phyloP scores from a whole-genome alignment of 1,140 invertebrate genomes.

The Oncopodura yosiiana region DNA sequence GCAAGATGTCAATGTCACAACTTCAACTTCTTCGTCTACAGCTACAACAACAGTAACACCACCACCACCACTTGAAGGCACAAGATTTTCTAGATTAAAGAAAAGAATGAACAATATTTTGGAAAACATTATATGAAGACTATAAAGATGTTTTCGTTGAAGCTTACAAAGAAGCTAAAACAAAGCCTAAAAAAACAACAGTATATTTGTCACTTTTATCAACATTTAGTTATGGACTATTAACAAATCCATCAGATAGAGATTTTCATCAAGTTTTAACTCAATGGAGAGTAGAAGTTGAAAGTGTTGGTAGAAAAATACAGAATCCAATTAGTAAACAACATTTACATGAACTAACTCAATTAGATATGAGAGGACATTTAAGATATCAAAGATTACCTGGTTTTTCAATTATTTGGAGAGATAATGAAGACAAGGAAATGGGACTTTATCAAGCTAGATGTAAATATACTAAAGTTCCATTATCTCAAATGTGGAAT shows the following conservation, averaged over 20 bases:
- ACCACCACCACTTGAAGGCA: too few relatives aligned
- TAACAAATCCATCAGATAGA: constrained; percentile 53
- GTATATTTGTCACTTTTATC: constrained; percentile 17
- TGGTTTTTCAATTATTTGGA: constrained; percentile 62
- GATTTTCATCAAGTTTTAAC: constrained; percentile 52
- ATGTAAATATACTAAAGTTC: constrained; percentile 59
- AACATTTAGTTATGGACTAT: constrained; percentile 32
- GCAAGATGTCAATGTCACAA: too few relatives aligned
- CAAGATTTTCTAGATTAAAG: too few relatives aligned
- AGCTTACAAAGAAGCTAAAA: constrained; percentile 38
- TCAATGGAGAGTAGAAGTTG: constrained; percentile 50
- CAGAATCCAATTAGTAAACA: constrained; percentile 55
- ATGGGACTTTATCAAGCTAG: constrained; percentile 59
- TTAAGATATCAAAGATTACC: constrained; percentile 56
- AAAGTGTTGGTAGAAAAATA: constrained; percentile 52
- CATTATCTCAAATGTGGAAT: constrained; percentile 47
- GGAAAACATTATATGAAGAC: constrained; percentile 38
- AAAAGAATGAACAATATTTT: not conserved
- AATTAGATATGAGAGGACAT: constrained; percentile 54
- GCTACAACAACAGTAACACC: too few relatives aligned
- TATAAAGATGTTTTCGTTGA: constrained; percentile 42
- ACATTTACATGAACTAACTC: constrained; percentile 53
- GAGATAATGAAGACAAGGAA: constrained; percentile 53
- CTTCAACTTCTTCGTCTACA: too few relatives aligned
- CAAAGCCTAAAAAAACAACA: constrained; percentile 38